Conservation (phyloP, 2,888 invertebrate genomes). For the Chalcis sispes region DNA sequence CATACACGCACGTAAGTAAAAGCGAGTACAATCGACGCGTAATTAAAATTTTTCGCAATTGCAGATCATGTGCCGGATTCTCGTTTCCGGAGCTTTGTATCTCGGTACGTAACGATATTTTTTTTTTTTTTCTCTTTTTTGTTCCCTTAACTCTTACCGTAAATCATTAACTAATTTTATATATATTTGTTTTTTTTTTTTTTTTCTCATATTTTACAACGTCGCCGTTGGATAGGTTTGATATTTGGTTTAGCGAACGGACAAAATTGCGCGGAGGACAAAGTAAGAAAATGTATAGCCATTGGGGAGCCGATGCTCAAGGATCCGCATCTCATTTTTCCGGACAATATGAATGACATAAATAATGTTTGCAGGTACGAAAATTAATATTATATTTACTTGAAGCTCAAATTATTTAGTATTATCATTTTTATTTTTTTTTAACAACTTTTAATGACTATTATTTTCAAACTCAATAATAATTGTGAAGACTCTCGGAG, state of each 20-base stretch:
- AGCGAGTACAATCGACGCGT: neutral
- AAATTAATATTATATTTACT: too few species aligned
- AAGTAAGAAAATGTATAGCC: constrained; percentile 78
- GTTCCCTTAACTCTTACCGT: too few species aligned
- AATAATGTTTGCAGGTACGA: constrained; percentile 79
- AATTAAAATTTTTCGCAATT: constrained; percentile 40
- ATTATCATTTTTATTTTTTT: neutral
- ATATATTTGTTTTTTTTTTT: neutral
- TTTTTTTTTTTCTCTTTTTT: neutral
- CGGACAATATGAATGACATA: constrained; percentile 80
- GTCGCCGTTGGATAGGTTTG: constrained; percentile 42
- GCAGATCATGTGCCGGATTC: constrained; percentile 59
- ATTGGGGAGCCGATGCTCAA: constrained; percentile 80
- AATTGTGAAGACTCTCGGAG: too few species aligned
- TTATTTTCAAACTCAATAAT: too few species aligned
- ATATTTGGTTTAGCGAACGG: constrained; percentile 44
- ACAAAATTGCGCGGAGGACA: constrained; percentile 75
- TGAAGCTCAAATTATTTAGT: neutral
- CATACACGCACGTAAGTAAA: too few species aligned
- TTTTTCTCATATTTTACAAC: neutral
- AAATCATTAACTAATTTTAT: neutral
- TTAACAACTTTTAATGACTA: too few species aligned
- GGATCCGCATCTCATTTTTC: constrained; percentile 80
- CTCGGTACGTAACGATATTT: constrained; percentile 48
- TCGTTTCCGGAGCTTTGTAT: constrained; percentile 58